Conservation (phyloP, 2,797 vertebrate genomes). For the Gouania willdenowi region DNA sequence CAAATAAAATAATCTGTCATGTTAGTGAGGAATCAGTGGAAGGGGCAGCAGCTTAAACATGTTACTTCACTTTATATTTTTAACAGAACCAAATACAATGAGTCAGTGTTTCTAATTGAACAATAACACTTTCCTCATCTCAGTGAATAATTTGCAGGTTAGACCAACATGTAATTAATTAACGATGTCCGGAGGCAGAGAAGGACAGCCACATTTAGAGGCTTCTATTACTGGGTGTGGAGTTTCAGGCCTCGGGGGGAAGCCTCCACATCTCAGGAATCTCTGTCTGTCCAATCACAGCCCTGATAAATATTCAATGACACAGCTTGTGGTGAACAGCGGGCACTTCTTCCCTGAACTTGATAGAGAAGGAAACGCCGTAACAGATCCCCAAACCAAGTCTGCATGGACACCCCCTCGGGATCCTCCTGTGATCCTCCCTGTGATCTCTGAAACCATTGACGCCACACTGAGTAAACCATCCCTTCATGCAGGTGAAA, state of each 20-base stretch:
- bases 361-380: slow-evolving; percentile 66
- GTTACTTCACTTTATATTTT: no score
- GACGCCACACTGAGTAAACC: slow-evolving; percentile 63
- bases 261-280: slow-evolving; percentile 62
- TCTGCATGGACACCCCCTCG: slow-evolving; percentile 65
- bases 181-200: slow-evolving; percentile 72
- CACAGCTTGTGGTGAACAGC: slow-evolving; percentile 71
- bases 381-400: slow-evolving; percentile 65
- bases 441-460: slow-evolving; percentile 72
- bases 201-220: slow-evolving; percentile 74
- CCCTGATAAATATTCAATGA: slow-evolving; percentile 81
- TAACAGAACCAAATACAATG: no score
- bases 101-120: no score
- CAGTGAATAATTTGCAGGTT: no score
- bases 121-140: no score
- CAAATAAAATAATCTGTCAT: no score
- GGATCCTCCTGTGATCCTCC: slow-evolving; percentile 62
- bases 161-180: slow-evolving; percentile 75
- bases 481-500: slow-evolving; percentile 63
- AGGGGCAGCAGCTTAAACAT: no score
- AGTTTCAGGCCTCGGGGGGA: slow-evolving; percentile 68
- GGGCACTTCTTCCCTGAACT: slow-evolving; percentile 65
- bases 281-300: slow-evolving; percentile 71
- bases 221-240: slow-evolving; percentile 76
- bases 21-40: no score